These are phyloP conservation scores for Drosophila anomelani DNA, from an alignment of 2,888 invertebrate genomes.

Conservation along the genomic window DNA sequence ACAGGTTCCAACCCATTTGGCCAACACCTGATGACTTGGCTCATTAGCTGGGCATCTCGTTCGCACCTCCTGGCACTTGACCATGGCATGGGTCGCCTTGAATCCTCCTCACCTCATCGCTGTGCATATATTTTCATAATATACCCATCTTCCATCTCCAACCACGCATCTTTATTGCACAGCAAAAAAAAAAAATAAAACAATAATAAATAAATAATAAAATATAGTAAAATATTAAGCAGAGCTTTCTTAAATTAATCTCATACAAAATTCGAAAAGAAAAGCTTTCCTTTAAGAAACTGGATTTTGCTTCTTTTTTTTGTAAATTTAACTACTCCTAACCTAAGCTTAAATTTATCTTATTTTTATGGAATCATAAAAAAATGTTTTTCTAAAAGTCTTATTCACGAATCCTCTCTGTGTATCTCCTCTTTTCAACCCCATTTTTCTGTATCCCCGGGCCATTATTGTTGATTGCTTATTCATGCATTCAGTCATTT, in stretches of 20 bases:
- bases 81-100: slow-evolving; percentile 29
- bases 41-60: slow-evolving; percentile 65
- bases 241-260: background rate
- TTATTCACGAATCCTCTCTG: background rate
- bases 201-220: background rate
- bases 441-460: slow-evolving; percentile 14
- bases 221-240: background rate
- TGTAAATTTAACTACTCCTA: background rate
- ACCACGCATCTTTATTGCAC: slow-evolving; percentile 2
- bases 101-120: slow-evolving; percentile 50
- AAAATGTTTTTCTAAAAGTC: fast-evolving
- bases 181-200: background rate
- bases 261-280: background rate
- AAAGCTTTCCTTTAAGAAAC: background rate
- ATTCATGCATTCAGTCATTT: slow-evolving; percentile 78
- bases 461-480: slow-evolving; percentile 76
- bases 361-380: background rate
- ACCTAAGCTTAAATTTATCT: background rate
- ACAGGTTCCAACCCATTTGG: slow-evolving; percentile 14
- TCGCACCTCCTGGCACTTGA: slow-evolving; percentile 54
- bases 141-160: slow-evolving; percentile 33
- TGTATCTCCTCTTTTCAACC: slow-evolving; percentile 3
- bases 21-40: slow-evolving; percentile 59
- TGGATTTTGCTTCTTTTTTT: background rate
- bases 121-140: slow-evolving; percentile 65